phyloP scores from a whole-genome alignment of 2,113 vertebrate genomes.

The Fulmarus glacialis region DNA sequence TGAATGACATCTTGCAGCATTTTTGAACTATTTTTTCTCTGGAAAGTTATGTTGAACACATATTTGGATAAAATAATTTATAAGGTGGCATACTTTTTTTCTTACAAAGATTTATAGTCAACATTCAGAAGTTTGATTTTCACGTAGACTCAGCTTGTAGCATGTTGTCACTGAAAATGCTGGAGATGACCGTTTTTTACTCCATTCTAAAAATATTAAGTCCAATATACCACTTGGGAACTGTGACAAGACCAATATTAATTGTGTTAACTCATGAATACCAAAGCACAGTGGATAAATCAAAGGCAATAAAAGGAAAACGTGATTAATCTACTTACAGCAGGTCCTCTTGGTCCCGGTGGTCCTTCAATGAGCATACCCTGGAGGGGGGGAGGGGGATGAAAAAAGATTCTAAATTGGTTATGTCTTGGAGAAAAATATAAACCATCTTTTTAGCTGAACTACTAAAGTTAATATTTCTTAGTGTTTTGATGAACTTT shows the following conservation, averaged over 20 bases:
- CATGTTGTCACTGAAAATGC: not conserved
- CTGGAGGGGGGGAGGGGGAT: conserved; percentile 46
- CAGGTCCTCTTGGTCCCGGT: conserved; percentile 86
- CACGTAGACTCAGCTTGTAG: not conserved
- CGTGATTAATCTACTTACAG: conserved; percentile 79
- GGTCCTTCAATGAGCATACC: conserved; percentile 98
- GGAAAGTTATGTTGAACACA: not conserved
- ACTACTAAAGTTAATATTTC: not conserved
- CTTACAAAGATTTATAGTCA: not conserved
- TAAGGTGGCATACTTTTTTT: not conserved
- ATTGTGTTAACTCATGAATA: not conserved
- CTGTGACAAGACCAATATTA: not conserved
- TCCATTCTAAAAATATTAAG: not conserved
- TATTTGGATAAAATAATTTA: not conserved
- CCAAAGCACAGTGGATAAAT: not conserved
- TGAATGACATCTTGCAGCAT: not conserved
- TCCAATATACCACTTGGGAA: not conserved
- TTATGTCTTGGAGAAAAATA: not conserved
- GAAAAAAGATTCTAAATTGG: not conserved
- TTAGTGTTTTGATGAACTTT: not conserved
- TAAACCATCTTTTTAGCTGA: not conserved
- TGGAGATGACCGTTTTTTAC: not conserved
- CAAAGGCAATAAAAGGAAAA: not conserved
- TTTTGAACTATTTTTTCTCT: not conserved
- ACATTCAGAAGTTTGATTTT: not conserved